These are phyloP conservation scores for Muscidifurax raptorellus DNA, from an alignment of 1,140 invertebrate species.

Conservation along the genomic window DNA sequence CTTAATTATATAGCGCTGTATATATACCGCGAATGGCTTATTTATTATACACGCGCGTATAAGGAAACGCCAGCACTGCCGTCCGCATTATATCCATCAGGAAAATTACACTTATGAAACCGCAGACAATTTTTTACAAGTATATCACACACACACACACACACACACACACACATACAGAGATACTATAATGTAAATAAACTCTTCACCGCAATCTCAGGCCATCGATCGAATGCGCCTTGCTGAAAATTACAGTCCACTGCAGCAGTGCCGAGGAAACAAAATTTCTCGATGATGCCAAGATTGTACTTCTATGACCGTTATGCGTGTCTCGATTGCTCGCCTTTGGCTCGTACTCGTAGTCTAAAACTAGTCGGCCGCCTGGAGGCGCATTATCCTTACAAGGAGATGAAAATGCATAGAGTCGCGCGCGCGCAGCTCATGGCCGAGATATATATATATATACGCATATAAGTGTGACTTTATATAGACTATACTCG, in stretches of 20 bases:
- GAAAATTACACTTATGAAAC: background rate
- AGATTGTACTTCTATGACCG: background rate
- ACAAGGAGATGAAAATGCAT: conserved; percentile 12
- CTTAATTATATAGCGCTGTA: background rate
- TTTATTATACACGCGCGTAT: background rate
- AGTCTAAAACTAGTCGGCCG: background rate
- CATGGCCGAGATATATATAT: background rate
- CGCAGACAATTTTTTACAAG: background rate
- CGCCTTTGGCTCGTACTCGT: too few relatives aligned
- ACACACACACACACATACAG: too few relatives aligned
- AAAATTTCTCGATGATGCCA: background rate
- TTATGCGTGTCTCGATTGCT: background rate
- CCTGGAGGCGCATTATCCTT: conserved; percentile 13
- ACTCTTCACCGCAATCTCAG: background rate
- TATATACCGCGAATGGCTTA: background rate
- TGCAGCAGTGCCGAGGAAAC: background rate
- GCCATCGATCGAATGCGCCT: background rate
- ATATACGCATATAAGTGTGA: background rate
- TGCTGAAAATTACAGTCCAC: background rate
- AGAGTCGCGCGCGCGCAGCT: background rate
- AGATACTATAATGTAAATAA: background rate
- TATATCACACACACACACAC: too few relatives aligned
- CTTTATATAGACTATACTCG: background rate
- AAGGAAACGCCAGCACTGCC: background rate
- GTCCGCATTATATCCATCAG: background rate